Base-by-base conservation (phyloP, 2,888 invertebrate species). In the Cosmia pyralina region DNA sequence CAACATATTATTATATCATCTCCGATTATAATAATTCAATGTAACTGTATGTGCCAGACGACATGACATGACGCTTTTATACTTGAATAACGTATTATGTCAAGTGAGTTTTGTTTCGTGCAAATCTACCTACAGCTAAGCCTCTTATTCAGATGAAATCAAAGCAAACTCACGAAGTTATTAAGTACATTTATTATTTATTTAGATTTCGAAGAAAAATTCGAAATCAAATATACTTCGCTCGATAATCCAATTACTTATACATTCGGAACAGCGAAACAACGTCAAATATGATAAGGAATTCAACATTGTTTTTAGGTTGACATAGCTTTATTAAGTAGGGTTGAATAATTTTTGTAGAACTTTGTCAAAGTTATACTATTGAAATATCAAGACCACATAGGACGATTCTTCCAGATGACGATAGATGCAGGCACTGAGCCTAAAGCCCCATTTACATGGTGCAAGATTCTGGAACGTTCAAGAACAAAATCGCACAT, bases 181-280 rank as follows among this genome's bases (percentile, higher is more conserved):
- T 10, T 15, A 38, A 38, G 38, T 69, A 17, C 46, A 15, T 70
- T 72, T 38, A n/a, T n/a, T n/a, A n/a, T n/a, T n/a, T n/a, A n/a
- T n/a, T n/a, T n/a, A n/a, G 15, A 10, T n/a, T 58, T 58, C 13
- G 8, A 17, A 13, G 19, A 28, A 60, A 73, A 53, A 22, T 5
- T 22, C 10, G n/a, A 19, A 55, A 28, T 38, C 4, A 4, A 8
- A 15, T 28, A 3, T 17, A 48, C n/a, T 5, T 0, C 57, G 44
- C 13, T 67, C 13, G 11, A 52, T 59, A 58, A 67, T 75, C 44
- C 38, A 44, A 67, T 74, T 59, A 59, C 13, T 75, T 52, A 59
- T 74, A 38, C 19, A 50, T 50, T 75, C 44, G 8, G 34, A 57
- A 22, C 44, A 50, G 15, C 19, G 5, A 22, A 22, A 73, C 13